Evolutionary conservation across 2,888 invertebrate genomes (phyloP).

Genomic region (Eristalis intricaria): DNA sequence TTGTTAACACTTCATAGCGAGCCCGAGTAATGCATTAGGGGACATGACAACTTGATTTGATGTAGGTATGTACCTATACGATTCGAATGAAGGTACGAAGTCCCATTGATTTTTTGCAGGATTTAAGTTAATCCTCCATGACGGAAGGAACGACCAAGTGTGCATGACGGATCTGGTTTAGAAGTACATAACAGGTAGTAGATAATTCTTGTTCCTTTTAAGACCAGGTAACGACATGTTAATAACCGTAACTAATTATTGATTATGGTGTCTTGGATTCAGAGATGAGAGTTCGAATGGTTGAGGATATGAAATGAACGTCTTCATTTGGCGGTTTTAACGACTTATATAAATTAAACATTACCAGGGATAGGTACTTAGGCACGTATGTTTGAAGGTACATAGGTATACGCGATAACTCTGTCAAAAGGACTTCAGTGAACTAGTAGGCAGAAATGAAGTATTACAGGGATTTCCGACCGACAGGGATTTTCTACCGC

Average conservation of each 20-base stretch:
- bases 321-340: not conserved
- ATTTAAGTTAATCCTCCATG: conserved; percentile 23
- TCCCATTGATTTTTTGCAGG: conserved; percentile 22
- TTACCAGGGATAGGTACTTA: no score
- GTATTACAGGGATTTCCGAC: no score
- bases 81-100: not conserved
- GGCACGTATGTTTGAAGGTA: no score
- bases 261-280: not conserved
- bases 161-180: conserved; percentile 25
- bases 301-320: not conserved
- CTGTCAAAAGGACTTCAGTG: no score
- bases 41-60: conserved; percentile 6
- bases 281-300: not conserved
- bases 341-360: not conserved
- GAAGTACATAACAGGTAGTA: conserved; percentile 43
- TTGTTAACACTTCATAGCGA: conserved; percentile 78
- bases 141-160: conserved; percentile 12
- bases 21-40: conserved; percentile 56
- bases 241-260: conserved; percentile 47
- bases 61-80: not conserved
- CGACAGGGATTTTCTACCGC: no score
- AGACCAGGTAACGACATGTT: conserved; percentile 2
- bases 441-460: no score
- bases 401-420: no score
- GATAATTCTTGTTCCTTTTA: conserved; percentile 11